These are phyloP conservation scores for Drosophila mayri DNA, from an alignment of 1,140 invertebrate species.

Conservation along the genomic window DNA sequence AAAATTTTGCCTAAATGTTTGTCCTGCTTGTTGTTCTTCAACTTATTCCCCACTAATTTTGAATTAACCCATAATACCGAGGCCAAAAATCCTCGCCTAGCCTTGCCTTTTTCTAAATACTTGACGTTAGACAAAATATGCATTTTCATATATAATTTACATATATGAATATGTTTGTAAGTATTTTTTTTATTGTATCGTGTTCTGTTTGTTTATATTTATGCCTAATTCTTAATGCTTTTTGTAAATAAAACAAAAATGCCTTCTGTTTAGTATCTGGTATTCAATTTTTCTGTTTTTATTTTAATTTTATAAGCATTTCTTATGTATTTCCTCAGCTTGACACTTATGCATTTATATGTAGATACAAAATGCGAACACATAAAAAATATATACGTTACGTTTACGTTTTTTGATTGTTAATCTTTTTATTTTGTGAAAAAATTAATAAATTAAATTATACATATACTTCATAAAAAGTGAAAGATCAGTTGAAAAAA, in stretches of 20 bases:
- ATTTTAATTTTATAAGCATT: constrained; percentile 64
- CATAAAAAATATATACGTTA: constrained; percentile 44
- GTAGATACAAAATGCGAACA: constrained; percentile 73
- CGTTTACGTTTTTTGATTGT: constrained; percentile 31
- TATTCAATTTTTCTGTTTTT: constrained; percentile 51
- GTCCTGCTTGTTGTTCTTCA: constrained; percentile 6
- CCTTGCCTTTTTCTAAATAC: constrained; percentile 59
- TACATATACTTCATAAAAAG: constrained; percentile 16
- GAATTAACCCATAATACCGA: constrained; percentile 37
- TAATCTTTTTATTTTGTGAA: constrained; percentile 13
- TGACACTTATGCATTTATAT: constrained; percentile 59
- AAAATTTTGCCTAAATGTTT: constrained; percentile 67
- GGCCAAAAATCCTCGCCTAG: constrained; percentile 39
- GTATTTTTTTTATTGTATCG: constrained; percentile 37
- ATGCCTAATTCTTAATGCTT: constrained; percentile 52
- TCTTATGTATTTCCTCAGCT: constrained; percentile 64
- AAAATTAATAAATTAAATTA: constrained; percentile 61
- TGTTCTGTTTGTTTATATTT: constrained; percentile 31
- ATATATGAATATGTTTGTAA: constrained; percentile 39
- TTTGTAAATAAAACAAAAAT: constrained; percentile 72
- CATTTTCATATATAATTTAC: constrained; percentile 46
- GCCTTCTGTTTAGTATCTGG: constrained; percentile 48
- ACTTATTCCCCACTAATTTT: constrained; percentile 35
- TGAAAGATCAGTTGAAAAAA: constrained; percentile 16
- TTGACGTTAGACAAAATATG: constrained; percentile 79